phyloP scores from a whole-genome alignment of 2,888 invertebrate species.

The Diadromus collaris region DNA sequence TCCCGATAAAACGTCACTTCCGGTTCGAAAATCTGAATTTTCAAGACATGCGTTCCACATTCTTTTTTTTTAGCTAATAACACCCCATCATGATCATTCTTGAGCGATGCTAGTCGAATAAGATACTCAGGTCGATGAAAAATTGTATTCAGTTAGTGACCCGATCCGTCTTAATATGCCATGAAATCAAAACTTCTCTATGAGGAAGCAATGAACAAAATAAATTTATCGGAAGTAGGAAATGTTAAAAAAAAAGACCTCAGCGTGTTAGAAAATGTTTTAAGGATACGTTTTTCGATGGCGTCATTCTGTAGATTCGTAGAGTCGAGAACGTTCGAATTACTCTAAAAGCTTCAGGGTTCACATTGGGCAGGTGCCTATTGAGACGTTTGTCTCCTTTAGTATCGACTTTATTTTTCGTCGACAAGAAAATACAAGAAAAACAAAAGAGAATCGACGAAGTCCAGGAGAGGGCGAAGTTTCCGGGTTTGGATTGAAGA shows the following conservation, averaged over 20 bases:
- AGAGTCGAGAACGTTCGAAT: background rate
- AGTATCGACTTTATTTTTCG: background rate
- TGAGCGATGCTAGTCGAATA: too few relatives aligned
- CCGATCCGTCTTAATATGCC: too few relatives aligned
- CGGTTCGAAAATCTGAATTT: too few relatives aligned
- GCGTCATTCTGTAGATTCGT: background rate
- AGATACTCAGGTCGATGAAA: too few relatives aligned
- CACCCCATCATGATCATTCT: too few relatives aligned
- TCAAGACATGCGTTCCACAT: too few relatives aligned
- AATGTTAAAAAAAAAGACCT: background rate
- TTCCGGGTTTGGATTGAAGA: background rate
- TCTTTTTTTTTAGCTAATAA: too few relatives aligned
- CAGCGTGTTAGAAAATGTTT: background rate
- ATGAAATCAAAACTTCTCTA: too few relatives aligned
- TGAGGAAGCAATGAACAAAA: background rate
- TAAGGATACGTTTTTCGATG: background rate
- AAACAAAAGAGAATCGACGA: background rate
- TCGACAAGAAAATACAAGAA: background rate
- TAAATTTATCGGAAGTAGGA: background rate
- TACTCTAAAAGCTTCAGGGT: background rate
- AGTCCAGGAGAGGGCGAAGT: background rate
- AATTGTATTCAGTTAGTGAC: too few relatives aligned
- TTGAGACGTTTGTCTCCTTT: background rate
- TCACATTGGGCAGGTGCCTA: background rate
- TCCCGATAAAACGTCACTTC: too few relatives aligned